Percentiles rank a stretch among this genome's conserved stretches.
Evolutionary conservation across 2,888 invertebrate genomes (phyloP).

Genomic region (Caenorhabditis wallacei): DNA sequence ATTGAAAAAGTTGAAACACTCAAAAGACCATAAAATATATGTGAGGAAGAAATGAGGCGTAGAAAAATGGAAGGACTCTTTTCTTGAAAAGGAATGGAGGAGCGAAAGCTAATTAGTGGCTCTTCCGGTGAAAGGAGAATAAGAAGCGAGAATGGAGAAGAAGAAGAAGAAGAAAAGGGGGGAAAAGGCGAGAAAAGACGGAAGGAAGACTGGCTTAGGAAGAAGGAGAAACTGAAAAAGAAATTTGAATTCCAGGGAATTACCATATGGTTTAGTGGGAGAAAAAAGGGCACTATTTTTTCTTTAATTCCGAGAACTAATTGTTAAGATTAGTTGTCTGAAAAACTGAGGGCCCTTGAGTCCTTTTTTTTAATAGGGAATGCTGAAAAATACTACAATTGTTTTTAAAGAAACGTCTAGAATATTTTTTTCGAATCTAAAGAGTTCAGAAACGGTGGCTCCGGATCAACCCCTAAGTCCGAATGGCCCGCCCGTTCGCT

Average conservation of each 20-base stretch:
- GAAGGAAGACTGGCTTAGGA: slow-evolving; percentile 32
- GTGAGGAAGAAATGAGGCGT: slow-evolving; percentile 9
- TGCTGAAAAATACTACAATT: no score
- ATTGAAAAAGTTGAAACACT: neutral
- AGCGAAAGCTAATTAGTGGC: slow-evolving; percentile 61
- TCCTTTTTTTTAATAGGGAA: no score
- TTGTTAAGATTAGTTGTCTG: no score
- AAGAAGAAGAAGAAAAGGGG: neutral
- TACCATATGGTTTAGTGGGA: neutral
- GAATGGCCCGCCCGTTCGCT: no score
- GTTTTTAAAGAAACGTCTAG: no score
- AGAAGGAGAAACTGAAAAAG: neutral
- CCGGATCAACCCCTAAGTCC: no score
- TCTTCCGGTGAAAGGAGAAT: slow-evolving; percentile 53
- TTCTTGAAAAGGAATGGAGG: slow-evolving; percentile 30
- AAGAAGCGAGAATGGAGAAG: slow-evolving; percentile 22
- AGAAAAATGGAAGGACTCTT: slow-evolving; percentile 2
- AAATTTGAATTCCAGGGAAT: neutral
- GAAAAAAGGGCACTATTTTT: neutral
- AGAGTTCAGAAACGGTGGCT: no score
- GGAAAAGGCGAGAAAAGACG: slow-evolving; percentile 33
- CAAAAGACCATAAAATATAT: neutral
- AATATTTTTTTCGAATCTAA: no score
- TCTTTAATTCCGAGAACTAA: neutral
- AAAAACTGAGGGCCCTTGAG: no score